These are phyloP conservation scores for Anhinga anhinga DNA, from an alignment of 2,113 vertebrate species.

Conservation along the genomic window DNA sequence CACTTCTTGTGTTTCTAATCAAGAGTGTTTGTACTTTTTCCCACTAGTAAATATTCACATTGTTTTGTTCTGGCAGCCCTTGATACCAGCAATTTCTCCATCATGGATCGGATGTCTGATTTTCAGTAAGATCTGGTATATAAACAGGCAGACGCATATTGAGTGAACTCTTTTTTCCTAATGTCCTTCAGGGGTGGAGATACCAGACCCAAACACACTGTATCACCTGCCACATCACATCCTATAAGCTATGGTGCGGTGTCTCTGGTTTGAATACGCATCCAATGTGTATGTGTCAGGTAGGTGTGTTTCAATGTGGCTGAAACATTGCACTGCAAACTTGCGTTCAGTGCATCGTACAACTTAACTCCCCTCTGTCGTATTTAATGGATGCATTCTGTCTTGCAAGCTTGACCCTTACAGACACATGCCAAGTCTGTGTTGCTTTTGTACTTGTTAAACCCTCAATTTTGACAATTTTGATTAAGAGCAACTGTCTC, in stretches of 20 bases:
- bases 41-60: background rate
- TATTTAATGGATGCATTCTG: background rate
- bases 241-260: background rate
- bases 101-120: background rate
- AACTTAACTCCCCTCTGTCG: background rate
- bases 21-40: background rate
- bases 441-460: background rate
- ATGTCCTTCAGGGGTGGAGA: background rate
- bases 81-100: background rate
- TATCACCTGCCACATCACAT: background rate
- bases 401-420: background rate
- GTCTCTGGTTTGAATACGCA: background rate
- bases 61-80: background rate
- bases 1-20: background rate
- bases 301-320: background rate
- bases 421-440: background rate
- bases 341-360: background rate
- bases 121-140: background rate
- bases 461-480: background rate
- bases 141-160: background rate
- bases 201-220: background rate
- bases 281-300: background rate
- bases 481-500: background rate
- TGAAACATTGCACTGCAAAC: background rate
- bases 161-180: background rate